Percentiles rank a stretch among this genome's conserved stretches.
phyloP scores from a whole-genome alignment of 2,888 invertebrate species.

The Ephialtes manifestator region DNA sequence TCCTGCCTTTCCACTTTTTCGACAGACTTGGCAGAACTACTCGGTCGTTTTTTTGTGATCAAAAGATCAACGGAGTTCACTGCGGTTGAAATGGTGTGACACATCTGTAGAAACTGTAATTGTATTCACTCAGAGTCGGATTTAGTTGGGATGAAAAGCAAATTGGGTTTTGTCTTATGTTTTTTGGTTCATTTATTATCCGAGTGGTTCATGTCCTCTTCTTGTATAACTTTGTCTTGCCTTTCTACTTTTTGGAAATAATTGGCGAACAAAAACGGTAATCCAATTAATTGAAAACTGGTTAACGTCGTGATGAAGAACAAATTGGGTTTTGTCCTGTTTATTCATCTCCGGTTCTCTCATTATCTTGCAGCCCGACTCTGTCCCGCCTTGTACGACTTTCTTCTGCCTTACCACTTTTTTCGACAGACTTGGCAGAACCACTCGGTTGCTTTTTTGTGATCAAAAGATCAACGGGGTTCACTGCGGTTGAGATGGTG shows the following conservation, averaged over 20 bases:
- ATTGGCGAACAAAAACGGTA: too few relatives aligned
- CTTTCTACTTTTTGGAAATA: too few relatives aligned
- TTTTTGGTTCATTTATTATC: too few relatives aligned
- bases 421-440: constrained; percentile 19
- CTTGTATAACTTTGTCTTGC: too few relatives aligned
- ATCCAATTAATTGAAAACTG: too few relatives aligned
- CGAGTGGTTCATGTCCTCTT: too few relatives aligned
- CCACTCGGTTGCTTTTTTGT: constrained; percentile 11
- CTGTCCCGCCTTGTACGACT: too few relatives aligned
- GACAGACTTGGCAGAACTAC: constrained; percentile 10
- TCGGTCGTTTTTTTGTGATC: constrained; percentile 22
- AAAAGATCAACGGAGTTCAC: constrained; percentile 16
- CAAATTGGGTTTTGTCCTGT: too few relatives aligned
- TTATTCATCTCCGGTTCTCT: neutral
- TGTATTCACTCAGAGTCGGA: neutral
- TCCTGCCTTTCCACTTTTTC: constrained; percentile 12
- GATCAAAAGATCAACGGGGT: constrained; percentile 28
- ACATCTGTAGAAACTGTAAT: neutral
- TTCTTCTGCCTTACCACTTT: constrained; percentile 1
- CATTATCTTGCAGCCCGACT: constrained; percentile 5
- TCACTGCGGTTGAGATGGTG: neutral
- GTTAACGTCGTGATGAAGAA: too few relatives aligned
- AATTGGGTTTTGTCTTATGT: neutral
- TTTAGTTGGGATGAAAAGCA: neutral
- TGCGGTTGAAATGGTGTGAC: neutral